Conservation (phyloP, 2,888 invertebrate species). For the Cheiracanthium punctorium region DNA sequence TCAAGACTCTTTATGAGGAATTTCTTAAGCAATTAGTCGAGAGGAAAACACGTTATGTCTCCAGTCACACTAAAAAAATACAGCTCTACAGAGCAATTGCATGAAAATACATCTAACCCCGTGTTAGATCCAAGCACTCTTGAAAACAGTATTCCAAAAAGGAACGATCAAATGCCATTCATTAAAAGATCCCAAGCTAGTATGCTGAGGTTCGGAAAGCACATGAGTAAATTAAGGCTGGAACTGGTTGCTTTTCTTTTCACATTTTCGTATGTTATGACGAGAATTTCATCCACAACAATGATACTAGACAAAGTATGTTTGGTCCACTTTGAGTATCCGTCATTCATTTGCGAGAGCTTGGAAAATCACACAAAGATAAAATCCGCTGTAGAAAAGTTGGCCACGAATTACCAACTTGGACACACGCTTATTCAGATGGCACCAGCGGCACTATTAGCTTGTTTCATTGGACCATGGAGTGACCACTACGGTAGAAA, state of each 20-base stretch:
- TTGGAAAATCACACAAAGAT: constrained; percentile 47
- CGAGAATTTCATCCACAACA: constrained; percentile 60
- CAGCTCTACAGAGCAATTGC: background rate
- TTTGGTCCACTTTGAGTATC: constrained; percentile 50
- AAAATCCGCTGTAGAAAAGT: constrained; percentile 45
- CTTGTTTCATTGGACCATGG: constrained; percentile 71
- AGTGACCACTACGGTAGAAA: constrained; percentile 71
- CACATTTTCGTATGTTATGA: constrained; percentile 50
- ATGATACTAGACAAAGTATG: constrained; percentile 71
- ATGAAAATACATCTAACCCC: background rate
- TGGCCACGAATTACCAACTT: constrained; percentile 66
- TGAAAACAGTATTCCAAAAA: background rate
- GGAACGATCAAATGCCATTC: background rate
- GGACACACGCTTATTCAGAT: constrained; percentile 65
- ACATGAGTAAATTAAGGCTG: constrained; percentile 12
- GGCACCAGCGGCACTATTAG: constrained; percentile 58
- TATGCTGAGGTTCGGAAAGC: background rate
- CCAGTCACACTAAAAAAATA: background rate
- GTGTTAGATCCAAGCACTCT: background rate
- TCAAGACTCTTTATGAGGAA: too few species aligned
- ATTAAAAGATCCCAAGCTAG: background rate
- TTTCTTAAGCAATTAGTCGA: too few species aligned
- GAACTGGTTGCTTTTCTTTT: constrained; percentile 53
- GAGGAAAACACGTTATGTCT: background rate
- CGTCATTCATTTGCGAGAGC: constrained; percentile 58